Conservation (phyloP, 2,888 invertebrate genomes). For the Synergus gifuensis region DNA sequence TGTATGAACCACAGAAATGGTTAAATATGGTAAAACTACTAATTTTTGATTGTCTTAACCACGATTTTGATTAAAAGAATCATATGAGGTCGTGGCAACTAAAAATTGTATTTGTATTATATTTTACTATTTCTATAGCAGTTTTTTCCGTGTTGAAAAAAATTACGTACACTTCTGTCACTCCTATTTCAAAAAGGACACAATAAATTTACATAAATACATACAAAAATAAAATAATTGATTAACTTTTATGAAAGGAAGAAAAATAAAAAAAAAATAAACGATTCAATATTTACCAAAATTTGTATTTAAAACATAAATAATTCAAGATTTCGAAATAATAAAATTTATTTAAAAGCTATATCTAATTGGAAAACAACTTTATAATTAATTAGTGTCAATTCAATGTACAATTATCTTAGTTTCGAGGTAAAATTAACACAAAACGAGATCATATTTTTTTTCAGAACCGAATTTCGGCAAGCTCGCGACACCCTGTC, state of each 20-base stretch:
- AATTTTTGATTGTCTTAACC: too few species aligned
- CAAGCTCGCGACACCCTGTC: constrained; percentile 59
- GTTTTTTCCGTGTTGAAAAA: too few species aligned
- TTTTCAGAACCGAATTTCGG: constrained; percentile 54
- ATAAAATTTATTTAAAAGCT: background rate
- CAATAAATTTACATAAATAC: too few species aligned
- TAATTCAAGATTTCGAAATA: background rate
- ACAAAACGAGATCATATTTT: constrained; percentile 10
- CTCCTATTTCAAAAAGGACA: too few species aligned
- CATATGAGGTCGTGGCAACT: too few species aligned
- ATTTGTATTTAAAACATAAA: background rate
- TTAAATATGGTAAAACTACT: too few species aligned
- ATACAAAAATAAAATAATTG: background rate
- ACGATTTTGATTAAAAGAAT: too few species aligned
- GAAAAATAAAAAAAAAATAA: background rate
- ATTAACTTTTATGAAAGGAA: background rate
- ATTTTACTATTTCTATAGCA: too few species aligned
- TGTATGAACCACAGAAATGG: too few species aligned
- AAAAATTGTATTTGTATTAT: too few species aligned
- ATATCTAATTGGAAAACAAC: background rate
- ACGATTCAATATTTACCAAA: background rate
- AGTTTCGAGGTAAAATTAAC: background rate
- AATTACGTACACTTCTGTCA: too few species aligned
- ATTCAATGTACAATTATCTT: constrained; percentile 61
- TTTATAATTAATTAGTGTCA: constrained; percentile 41